These are phyloP conservation scores for Poeciliopsis paucimaculata DNA, from an alignment of 2,797 vertebrate species.

Conservation along the genomic window DNA sequence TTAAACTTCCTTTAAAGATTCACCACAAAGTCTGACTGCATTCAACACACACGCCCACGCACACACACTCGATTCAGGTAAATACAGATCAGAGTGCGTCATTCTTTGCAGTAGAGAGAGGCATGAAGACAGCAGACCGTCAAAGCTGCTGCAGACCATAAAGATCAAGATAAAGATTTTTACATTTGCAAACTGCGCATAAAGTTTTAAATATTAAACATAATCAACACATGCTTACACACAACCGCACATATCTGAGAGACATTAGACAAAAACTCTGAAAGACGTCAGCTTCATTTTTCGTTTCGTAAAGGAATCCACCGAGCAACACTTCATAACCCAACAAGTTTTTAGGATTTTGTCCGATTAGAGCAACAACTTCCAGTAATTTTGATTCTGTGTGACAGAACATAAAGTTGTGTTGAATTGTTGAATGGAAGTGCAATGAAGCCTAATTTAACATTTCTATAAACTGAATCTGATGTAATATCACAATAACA, in stretches of 20 bases:
- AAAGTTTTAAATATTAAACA: not conserved
- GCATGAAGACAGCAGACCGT: not conserved
- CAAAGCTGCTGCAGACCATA: not conserved
- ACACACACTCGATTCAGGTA: not conserved
- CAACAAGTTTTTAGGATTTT: not conserved
- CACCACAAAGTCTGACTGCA: constrained; percentile 36
- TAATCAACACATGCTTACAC: not conserved
- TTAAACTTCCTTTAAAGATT: constrained; percentile 29
- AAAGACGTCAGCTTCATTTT: not conserved
- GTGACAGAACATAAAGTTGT: not conserved
- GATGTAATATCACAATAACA: not conserved
- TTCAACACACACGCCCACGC: constrained; percentile 3
- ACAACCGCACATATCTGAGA: not conserved
- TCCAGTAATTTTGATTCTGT: not conserved
- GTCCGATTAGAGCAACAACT: not conserved
- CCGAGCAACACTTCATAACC: not conserved
- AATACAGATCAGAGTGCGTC: not conserved
- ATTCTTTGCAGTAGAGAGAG: constrained; percentile 2
- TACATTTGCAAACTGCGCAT: not conserved
- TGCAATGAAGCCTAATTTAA: not conserved
- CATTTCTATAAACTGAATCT: not conserved
- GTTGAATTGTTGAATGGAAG: not conserved
- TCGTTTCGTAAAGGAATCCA: not conserved
- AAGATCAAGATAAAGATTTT: not conserved
- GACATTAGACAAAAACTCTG: not conserved